These are phyloP conservation scores for Bolborhynchus lineola DNA, from an alignment of 2,113 vertebrate species.

Conservation along the genomic window DNA sequence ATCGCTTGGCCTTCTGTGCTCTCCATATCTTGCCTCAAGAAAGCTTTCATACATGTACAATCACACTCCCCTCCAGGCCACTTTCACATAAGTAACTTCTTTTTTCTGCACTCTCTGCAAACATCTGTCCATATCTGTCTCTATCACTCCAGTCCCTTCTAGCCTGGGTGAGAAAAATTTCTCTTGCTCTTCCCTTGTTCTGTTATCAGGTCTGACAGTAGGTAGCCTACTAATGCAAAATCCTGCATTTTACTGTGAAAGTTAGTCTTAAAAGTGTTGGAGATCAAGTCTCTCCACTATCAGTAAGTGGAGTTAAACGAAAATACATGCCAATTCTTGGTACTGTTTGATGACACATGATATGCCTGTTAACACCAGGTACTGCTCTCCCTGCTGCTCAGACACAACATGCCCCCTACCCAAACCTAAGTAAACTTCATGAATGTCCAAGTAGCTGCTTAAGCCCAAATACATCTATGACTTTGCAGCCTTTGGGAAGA, in stretches of 20 bases:
- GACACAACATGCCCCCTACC: background rate
- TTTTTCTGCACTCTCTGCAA: background rate
- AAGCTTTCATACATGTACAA: background rate
- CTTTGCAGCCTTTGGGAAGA: background rate
- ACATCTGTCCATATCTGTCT: background rate
- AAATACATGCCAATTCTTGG: background rate
- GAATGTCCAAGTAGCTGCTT: background rate
- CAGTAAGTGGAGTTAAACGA: background rate
- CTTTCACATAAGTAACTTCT: background rate
- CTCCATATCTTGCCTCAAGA: background rate
- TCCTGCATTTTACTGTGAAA: background rate
- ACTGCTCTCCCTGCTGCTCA: background rate
- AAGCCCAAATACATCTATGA: background rate
- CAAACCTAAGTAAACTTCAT: background rate
- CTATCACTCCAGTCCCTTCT: background rate
- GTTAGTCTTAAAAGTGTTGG: background rate
- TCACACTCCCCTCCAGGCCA: background rate
- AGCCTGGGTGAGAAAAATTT: background rate
- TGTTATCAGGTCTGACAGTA: background rate
- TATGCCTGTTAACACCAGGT: background rate
- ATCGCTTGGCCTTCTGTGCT: background rate
- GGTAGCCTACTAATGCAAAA: background rate
- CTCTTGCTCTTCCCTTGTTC: background rate
- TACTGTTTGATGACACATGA: background rate
- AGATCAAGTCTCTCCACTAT: background rate